Conservation (phyloP, 2,113 vertebrate genomes). For the Catagonus wagneri region DNA sequence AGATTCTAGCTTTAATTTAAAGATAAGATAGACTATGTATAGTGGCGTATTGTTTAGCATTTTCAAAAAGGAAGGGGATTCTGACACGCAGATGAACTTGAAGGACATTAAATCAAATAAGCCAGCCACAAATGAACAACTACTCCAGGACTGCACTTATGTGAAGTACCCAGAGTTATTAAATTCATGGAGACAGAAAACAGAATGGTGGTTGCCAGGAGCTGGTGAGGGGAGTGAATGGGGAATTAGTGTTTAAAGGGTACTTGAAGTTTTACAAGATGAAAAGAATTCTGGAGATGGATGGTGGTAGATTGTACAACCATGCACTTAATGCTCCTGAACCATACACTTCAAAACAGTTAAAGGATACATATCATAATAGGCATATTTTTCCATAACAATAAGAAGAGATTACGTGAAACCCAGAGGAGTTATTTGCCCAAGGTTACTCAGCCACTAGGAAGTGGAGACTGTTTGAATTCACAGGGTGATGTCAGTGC, state of each 20-base stretch:
- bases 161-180: accelerated
- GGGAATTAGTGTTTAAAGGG: background rate
- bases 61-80: background rate
- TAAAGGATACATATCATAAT: background rate
- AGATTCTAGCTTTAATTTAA: background rate
- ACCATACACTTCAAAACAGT: background rate
- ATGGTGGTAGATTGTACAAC: accelerated
- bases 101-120: background rate
- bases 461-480: background rate
- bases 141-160: accelerated
- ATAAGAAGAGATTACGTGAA: background rate
- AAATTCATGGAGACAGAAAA: background rate
- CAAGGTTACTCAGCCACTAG: too few relatives aligned
- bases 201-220: background rate
- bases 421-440: background rate
- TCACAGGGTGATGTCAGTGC: too few relatives aligned
- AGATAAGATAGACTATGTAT: accelerated
- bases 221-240: background rate
- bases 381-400: background rate
- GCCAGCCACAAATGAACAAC: background rate
- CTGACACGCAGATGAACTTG: accelerated
- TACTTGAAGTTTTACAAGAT: too few relatives aligned
- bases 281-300: background rate
- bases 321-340: background rate
- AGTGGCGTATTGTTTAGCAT: background rate